Conservation (phyloP, 2,113 vertebrate species). For the Mohoua ochrocephala region DNA sequence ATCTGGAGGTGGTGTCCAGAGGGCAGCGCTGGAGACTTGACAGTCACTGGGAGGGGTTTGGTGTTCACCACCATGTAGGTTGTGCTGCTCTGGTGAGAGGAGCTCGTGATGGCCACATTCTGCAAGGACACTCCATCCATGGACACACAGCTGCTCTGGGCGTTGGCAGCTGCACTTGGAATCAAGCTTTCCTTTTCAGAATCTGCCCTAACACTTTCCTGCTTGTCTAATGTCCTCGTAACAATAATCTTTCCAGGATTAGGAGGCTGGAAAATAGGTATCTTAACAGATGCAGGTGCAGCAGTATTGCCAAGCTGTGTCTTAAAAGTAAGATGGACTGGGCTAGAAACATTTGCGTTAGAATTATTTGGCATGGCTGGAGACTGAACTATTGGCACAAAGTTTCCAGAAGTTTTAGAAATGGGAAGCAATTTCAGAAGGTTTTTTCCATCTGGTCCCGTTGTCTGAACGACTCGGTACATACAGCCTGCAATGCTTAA, state of each 20-base stretch:
- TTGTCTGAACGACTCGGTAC: slow-evolving; percentile 84
- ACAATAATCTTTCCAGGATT: slow-evolving; percentile 67
- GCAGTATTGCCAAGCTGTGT: slow-evolving; percentile 50
- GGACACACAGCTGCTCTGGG: slow-evolving; percentile 50
- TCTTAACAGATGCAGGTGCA: slow-evolving; percentile 51
- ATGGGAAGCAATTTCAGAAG: slow-evolving; percentile 88
- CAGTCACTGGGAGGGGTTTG: slow-evolving; percentile 45
- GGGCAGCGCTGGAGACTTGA: slow-evolving; percentile 68
- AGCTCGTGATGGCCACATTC: slow-evolving; percentile 9
- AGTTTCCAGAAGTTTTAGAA: slow-evolving; percentile 76
- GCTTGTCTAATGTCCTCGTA: slow-evolving; percentile 60
- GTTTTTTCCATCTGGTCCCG: slow-evolving; percentile 84
- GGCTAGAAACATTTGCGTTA: slow-evolving; percentile 31
- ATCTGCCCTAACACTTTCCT: slow-evolving; percentile 43
- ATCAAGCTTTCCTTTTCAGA: slow-evolving; percentile 46
- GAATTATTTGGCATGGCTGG: slow-evolving; percentile 59
- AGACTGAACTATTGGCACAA: slow-evolving; percentile 64
- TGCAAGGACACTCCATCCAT: slow-evolving; percentile 51
- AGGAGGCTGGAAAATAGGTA: slow-evolving; percentile 65
- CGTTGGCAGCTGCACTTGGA: neutral
- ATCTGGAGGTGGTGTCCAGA: slow-evolving; percentile 83
- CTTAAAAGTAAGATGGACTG: slow-evolving; percentile 63
- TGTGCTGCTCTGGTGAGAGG: slow-evolving; percentile 42
- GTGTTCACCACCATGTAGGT: slow-evolving; percentile 53
- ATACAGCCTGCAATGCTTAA: slow-evolving; percentile 83